phyloP scores from a whole-genome alignment of 2,888 invertebrate species.

The Philopedon plagiatum region DNA sequence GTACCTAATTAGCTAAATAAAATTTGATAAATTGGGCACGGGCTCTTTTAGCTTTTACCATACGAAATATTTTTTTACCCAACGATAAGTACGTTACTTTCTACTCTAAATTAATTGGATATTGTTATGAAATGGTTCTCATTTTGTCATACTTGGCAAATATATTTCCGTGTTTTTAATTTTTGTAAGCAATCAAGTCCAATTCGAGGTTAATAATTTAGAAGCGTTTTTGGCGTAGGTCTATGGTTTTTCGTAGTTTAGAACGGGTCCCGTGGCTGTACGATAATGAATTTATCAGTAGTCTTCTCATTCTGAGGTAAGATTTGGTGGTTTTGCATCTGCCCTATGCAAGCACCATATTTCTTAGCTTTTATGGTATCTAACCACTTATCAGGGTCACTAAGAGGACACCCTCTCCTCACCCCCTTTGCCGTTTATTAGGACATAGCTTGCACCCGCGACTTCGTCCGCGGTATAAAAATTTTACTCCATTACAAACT shows the following conservation, averaged over 20 bases:
- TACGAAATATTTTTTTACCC: background rate
- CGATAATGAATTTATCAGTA: background rate
- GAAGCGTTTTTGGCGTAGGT: background rate
- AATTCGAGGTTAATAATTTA: background rate
- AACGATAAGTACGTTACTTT: conserved; percentile 39
- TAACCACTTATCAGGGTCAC: too few relatives aligned
- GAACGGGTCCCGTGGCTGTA: background rate
- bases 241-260: background rate
- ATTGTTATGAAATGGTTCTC: conserved; percentile 31
- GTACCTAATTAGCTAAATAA: background rate
- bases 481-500: too few relatives aligned
- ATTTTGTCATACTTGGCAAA: conserved; percentile 33
- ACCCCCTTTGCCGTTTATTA: too few relatives aligned
- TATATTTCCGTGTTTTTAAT: conserved; percentile 24
- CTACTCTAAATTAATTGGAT: conserved; percentile 22
- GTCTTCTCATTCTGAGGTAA: too few relatives aligned
- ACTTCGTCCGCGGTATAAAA: too few relatives aligned
- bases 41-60: background rate
- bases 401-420: too few relatives aligned
- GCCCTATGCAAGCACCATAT: too few relatives aligned
- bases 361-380: too few relatives aligned
- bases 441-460: too few relatives aligned
- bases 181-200: background rate
- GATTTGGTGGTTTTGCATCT: too few relatives aligned
- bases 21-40: background rate